Evolutionary conservation across 2,797 vertebrate genomes (phyloP), one percentile per base, ranked within the genome.

Genomic region (Apogon talboti): DNA sequence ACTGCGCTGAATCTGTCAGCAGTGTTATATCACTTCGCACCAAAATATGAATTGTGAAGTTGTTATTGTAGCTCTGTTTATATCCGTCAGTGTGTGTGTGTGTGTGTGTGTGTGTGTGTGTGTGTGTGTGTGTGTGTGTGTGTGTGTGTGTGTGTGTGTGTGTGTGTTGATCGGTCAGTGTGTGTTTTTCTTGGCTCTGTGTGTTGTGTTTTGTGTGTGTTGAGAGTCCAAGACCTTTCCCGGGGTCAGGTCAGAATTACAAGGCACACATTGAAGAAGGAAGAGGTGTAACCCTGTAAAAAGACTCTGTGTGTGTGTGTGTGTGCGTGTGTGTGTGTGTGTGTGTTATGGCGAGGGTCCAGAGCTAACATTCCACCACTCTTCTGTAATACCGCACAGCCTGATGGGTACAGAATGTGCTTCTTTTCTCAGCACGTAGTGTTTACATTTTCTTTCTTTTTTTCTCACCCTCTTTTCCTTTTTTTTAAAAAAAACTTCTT

Each of bases 321-420:
- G 51, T 76, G 60, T 68, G 82, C 86, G 75, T 81, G 70, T 71
- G 68, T 80, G 70, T 70, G 61, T 66, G 13, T 21, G 40, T 84
- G 57, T 80, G 79, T 84, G 82, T 86, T 13, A 73, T 90, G 89
- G 92, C 86, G 1, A 1, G 1, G 12, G 56, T 88, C 90, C 93
- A 93, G 82, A 78, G 78, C 77, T 89, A 92, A 91, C 91, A 93
- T 95, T 93, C 94, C 91, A 77, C 42, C 63, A 24, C 66, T 55
- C 81, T 71, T 84, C 68, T 66, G 92, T 93, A 92, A 93, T 91
- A 88, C 81, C 14, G 65, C 85, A 79, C 70, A 18, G 82, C 71
- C 75, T 72, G 33, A 79, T 88, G 88, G 89, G 92, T 92, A 94
- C 91, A 92, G 65, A 84, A 70, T 93, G 92, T 94, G 75, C 93